phyloP scores from a whole-genome alignment of 2,888 invertebrate species.

The Drosophila pseudotakahashii region DNA sequence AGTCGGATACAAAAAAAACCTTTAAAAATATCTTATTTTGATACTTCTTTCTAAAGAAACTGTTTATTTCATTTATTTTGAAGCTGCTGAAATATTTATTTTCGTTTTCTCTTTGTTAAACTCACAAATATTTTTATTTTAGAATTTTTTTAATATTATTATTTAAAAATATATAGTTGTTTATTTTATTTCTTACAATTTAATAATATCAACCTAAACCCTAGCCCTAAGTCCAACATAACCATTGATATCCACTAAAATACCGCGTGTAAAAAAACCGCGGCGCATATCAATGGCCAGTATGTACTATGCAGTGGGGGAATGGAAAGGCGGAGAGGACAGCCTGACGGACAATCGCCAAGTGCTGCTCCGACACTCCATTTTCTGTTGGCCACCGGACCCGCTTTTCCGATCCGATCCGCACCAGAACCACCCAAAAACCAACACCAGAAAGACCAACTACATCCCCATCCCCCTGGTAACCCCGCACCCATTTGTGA shows the following conservation, averaged over 20 bases:
- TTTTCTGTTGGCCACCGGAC: slow-evolving; percentile 60
- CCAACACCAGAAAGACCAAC: neutral
- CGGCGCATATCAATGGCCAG: slow-evolving; percentile 40
- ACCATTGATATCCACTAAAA: neutral
- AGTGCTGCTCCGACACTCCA: slow-evolving; percentile 70
- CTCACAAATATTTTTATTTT: no score
- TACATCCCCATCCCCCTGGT: neutral
- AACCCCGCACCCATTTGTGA: slow-evolving; percentile 54
- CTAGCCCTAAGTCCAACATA: neutral
- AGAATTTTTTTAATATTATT: no score
- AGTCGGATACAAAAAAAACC: no score
- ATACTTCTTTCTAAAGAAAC: no score
- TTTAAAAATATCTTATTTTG: no score
- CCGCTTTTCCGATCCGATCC: slow-evolving; percentile 1
- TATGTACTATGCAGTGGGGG: slow-evolving; percentile 1
- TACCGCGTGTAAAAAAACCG: slow-evolving; percentile 10
- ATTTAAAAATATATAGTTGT: no score
- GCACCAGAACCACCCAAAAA: neutral
- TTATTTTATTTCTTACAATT: no score
- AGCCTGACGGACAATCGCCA: slow-evolving; percentile 47
- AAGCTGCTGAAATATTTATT: no score
- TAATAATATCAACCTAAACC: neutral
- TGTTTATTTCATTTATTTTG: no score
- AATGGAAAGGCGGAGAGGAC: slow-evolving; percentile 5
- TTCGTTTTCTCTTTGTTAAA: no score